Evolutionary conservation across 2,797 vertebrate genomes (phyloP), one percentile per base, ranked within the genome.

Genomic region (Neosilurus mollespiculum): DNA sequence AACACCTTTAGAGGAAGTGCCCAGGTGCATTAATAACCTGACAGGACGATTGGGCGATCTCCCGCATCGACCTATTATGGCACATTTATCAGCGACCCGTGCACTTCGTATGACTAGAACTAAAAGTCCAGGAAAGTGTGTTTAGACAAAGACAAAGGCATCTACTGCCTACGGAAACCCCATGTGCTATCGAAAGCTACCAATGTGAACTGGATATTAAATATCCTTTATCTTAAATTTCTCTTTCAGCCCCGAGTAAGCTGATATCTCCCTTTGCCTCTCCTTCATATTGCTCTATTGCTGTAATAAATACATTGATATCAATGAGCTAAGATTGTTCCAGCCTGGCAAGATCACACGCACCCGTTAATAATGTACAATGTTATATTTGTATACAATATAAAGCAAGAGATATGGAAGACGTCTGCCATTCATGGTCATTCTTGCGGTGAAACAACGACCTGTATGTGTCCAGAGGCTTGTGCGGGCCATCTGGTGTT

Each of bases 181-280:
- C 93, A 91, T 91, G 93, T 93, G 91, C 94, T 94, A 93, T 94
- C 94, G 94, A 91, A 93, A 82, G 91, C 92, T 91, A 90, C 89
- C 89, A 90, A 93, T 94, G 94, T 93, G 93, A 92, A 88, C 91
- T 94, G 94, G 94, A 95, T 95, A 95, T 95, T 95, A 95, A 95
- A 95, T 95, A 95, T 95, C 94, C 95, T 95, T 95, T 95, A 95
- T 95, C 94, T 95, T 94, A 94, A 94, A 94, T 93, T 93, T 90
- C 85, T 86, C 91, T 90, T 92, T 89, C 88, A 84, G 92, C 92
- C 94, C 91, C 92, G 93, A 92, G 94, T 94, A 95, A 95, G 93
- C 94, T 90, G 93, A 95, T 95, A 95, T 93, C 94, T 94, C 92
- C 91, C 92, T 90, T 90, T 88, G 90, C 91, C 92, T 92, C 91